A percentile compares a stretch with the other conserved stretches of the same genome.
Evolutionary conservation across 2,113 vertebrate species (phyloP).

Genomic region (Festucalex cinctus): DNA sequence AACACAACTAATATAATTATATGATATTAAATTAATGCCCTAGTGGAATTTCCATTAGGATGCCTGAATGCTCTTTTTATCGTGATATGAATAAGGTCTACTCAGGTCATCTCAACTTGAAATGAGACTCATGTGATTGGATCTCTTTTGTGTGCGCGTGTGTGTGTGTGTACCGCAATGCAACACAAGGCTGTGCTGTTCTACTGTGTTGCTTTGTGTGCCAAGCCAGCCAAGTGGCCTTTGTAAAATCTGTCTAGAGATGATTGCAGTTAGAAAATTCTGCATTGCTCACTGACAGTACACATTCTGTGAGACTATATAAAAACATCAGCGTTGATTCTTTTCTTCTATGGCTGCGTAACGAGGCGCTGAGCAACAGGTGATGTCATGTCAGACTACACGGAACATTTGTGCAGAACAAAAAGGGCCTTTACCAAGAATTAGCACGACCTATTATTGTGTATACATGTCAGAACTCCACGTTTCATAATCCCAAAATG

Average conservation of each 20-base stretch:
- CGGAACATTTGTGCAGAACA: conserved; percentile 9
- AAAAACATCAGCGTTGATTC: neutral
- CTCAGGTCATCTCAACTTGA: neutral
- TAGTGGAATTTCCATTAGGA: neutral
- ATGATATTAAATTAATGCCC: neutral
- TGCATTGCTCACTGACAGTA: conserved; percentile 9
- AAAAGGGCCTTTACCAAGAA: conserved; percentile 7
- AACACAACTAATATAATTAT: too few relatives aligned
- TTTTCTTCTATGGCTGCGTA: conserved; percentile 4
- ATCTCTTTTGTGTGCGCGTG: too few relatives aligned
- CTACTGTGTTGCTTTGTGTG: neutral
- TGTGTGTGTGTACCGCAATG: neutral
- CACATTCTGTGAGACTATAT: neutral
- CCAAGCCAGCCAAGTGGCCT: conserved; percentile 2
- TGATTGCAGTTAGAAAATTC: conserved; percentile 19
- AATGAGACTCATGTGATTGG: neutral
- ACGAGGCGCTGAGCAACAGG: conserved; percentile 28
- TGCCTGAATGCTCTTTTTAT: neutral
- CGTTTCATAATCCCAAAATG: conserved; percentile 11
- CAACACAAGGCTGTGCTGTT: conserved; percentile 35
- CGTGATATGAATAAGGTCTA: neutral
- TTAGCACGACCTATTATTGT: neutral
- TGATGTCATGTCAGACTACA: conserved; percentile 27
- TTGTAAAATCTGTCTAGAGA: conserved; percentile 25
- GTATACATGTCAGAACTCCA: neutral